A percentile compares a stretch with the other conserved stretches of the same genome.
These are phyloP conservation scores for Phytoseiulus persimilis DNA, from an alignment of 2,888 invertebrate species.

Conservation along the genomic window DNA sequence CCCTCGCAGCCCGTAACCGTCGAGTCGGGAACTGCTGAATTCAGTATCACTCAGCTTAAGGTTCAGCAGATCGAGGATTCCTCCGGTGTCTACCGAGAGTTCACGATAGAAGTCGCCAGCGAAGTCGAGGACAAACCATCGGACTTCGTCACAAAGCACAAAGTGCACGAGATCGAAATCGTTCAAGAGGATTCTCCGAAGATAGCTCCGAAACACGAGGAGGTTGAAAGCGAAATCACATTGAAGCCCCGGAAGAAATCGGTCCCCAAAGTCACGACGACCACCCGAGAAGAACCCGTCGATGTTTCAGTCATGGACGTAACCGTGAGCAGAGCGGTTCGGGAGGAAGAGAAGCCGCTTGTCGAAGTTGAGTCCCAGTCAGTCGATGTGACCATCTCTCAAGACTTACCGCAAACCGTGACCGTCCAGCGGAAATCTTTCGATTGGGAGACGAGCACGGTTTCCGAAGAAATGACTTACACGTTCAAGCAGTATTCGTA, in stretches of 20 bases:
- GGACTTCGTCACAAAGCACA: neutral
- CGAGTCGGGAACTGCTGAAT: constrained; percentile 17
- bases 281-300: neutral
- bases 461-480: neutral
- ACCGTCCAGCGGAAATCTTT: neutral
- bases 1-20: neutral
- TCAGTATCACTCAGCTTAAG: neutral
- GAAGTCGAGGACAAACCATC: constrained; percentile 13
- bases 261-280: neutral
- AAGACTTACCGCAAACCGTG: neutral
- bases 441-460: neutral
- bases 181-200: constrained; percentile 13
- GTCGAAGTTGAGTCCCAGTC: neutral
- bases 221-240: constrained; percentile 8
- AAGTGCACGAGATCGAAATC: constrained; percentile 25
- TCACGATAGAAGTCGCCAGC: constrained; percentile 13
- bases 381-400: neutral
- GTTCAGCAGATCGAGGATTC: constrained; percentile 28
- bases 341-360: neutral
- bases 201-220: neutral
- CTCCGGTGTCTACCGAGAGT: constrained; percentile 7
- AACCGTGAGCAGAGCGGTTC: neutral
- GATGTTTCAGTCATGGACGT: neutral
- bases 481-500: constrained; percentile 20
- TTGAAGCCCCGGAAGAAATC: neutral